Evolutionary conservation across 2,888 invertebrate genomes (phyloP), one percentile per base, ranked within the genome.

Genomic region (Hipparchia sbordonii): DNA sequence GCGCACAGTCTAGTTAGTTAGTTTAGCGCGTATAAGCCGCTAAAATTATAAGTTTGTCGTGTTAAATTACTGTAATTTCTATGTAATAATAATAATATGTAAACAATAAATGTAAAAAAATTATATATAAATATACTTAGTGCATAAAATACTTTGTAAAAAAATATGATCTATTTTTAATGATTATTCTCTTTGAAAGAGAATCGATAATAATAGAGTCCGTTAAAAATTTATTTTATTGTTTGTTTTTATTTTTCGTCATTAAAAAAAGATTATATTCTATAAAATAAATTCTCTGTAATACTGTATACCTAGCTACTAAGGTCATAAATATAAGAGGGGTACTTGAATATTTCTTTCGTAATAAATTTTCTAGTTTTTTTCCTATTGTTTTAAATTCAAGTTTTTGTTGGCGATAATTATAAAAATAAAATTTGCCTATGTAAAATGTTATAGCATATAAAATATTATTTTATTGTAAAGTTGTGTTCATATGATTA

Each of bases 91-190:
- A 33, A 59, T 23, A 10, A 48, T 7, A 48, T 48, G 48, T 62
- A 62, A 13, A 48, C 10, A 67, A 60, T 51, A 39, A 39, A 39
- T 60, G 7, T 60, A 51, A 46, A 54, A 54, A 54, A 9, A 12
- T 59, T 68, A 68, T 12, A 60, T 52, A 51, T 33, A 33, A 48
- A 69, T 23, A 68, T 52, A 69, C n/a, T 13, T 68, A 68, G 48
- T 51, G 56, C 23, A 46, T 67, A 56, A 46, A 52, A 69, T 70
- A 52, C 51, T 45, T 33, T 33, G 33, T 33, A 13, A 6, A 57
- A 57, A 67, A 59, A 67, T 67, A 67, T 67, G 12, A 67, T 68
- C 68, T 68, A 68, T 68, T 68, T 68, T 68, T 60, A 68, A 68
- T 59, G 48, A 51, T 59, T 51, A 10, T 52, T 6, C 6, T 48